phyloP scores from a whole-genome alignment of 2,888 invertebrate species.

The Troilus luridus region DNA sequence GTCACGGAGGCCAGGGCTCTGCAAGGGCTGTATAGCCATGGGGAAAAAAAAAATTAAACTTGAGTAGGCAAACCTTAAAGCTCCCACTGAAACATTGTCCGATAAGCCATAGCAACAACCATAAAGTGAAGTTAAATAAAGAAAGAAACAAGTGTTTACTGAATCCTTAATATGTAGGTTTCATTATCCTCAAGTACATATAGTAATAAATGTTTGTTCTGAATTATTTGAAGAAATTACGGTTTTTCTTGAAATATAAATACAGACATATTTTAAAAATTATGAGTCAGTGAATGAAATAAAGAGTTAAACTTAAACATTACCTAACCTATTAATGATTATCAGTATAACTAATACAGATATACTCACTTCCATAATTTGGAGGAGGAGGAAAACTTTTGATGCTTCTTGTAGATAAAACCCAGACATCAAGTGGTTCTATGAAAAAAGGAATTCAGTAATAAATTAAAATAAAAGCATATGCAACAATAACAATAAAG shows the following conservation, averaged over 20 bases:
- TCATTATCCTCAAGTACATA: too few relatives aligned
- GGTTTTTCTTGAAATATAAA: background rate
- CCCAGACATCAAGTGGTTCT: slow-evolving; percentile 12
- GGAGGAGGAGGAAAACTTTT: slow-evolving; percentile 80
- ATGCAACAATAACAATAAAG: background rate
- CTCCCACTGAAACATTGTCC: too few relatives aligned
- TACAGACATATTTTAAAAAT: background rate
- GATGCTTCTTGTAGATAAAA: slow-evolving; percentile 73
- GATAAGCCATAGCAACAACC: too few relatives aligned
- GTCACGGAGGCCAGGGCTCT: too few relatives aligned
- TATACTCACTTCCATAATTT: slow-evolving; percentile 76
- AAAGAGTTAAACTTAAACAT: background rate
- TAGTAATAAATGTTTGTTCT: too few relatives aligned
- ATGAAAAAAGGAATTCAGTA: background rate
- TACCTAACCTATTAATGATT: background rate
- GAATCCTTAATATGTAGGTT: too few relatives aligned
- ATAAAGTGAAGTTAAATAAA: too few relatives aligned
- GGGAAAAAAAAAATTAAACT: too few relatives aligned
- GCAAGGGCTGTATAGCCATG: too few relatives aligned
- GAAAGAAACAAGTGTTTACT: too few relatives aligned
- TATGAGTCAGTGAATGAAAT: background rate
- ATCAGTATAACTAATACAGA: slow-evolving; percentile 62
- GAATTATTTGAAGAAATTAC: too few relatives aligned
- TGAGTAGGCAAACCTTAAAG: too few relatives aligned
- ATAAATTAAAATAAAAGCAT: background rate